Evolutionary conservation across 2,797 vertebrate genomes (phyloP).

Genomic region (Columba guinea): DNA sequence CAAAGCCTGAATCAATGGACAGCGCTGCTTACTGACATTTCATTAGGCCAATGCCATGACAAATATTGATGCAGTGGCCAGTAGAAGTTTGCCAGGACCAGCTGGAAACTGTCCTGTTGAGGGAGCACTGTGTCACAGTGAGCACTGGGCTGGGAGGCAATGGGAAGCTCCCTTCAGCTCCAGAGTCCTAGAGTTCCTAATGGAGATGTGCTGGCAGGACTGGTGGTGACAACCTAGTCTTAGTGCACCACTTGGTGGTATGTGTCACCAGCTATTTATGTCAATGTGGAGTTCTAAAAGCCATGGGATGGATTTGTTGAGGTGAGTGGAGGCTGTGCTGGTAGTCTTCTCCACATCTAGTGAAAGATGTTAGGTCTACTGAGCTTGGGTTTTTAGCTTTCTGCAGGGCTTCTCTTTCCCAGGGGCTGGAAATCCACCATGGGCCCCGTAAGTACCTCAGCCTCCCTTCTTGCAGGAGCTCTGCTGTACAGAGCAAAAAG

Average conservation of each 20-base stretch:
- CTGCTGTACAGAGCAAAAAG: too few relatives aligned
- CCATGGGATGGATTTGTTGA: background rate
- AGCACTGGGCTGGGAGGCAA: background rate
- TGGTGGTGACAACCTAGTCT: rapidly evolving
- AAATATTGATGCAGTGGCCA: background rate
- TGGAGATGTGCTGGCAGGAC: background rate
- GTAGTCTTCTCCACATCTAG: background rate
- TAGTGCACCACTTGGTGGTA: background rate
- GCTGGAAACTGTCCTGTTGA: background rate
- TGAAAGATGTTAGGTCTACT: background rate
- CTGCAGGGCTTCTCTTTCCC: background rate
- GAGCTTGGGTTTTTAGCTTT: background rate
- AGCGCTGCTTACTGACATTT: background rate
- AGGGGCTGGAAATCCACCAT: background rate
- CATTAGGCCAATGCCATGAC: constrained; percentile 1
- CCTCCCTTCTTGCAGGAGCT: background rate
- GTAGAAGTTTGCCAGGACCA: background rate
- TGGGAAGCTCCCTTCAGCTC: constrained; percentile 6
- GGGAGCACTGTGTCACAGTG: background rate
- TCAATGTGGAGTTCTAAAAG: background rate
- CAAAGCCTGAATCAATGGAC: background rate
- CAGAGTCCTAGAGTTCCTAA: background rate
- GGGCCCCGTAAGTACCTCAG: background rate
- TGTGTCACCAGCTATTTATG: background rate
- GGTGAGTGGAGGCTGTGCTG: background rate